Evolutionary conservation across 2,888 invertebrate genomes (phyloP).

Genomic region (Tachina grossa): DNA sequence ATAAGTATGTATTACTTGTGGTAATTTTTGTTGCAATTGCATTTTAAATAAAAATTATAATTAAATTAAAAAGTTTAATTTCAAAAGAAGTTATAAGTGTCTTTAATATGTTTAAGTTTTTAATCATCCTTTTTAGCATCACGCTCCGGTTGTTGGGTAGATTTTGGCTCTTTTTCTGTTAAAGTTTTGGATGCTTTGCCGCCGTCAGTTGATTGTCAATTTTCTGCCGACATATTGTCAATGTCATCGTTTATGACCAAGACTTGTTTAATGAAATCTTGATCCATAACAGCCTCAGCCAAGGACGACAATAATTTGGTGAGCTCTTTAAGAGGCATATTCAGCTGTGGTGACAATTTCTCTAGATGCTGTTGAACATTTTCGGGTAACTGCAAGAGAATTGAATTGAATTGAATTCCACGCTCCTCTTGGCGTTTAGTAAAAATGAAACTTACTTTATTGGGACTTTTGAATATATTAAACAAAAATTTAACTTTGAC

Average conservation of each 20-base stretch:
- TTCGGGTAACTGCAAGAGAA: slow-evolving; percentile 85
- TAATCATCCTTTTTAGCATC: slow-evolving; percentile 41
- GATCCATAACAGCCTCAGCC: slow-evolving; percentile 87
- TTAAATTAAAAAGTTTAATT: slow-evolving; percentile 33
- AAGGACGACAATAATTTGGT: slow-evolving; percentile 86
- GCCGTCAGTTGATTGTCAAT: slow-evolving; percentile 83
- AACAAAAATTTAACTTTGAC: slow-evolving; percentile 91
- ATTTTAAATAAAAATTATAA: slow-evolving; percentile 20
- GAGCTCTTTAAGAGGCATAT: slow-evolving; percentile 87
- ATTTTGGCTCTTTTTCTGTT: slow-evolving; percentile 43
- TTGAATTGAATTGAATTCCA: neutral
- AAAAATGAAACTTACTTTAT: slow-evolving; percentile 83
- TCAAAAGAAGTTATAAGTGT: slow-evolving; percentile 35
- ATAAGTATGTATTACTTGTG: slow-evolving; percentile 21
- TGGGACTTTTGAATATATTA: slow-evolving; percentile 85
- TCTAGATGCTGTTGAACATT: slow-evolving; percentile 85
- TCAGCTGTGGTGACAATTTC: slow-evolving; percentile 89
- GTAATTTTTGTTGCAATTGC: slow-evolving; percentile 38
- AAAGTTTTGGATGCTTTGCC: slow-evolving; percentile 48
- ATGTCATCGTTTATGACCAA: slow-evolving; percentile 92
- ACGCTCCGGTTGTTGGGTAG: slow-evolving; percentile 14
- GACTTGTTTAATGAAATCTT: slow-evolving; percentile 89
- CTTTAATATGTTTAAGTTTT: slow-evolving; percentile 21
- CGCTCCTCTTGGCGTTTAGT: neutral
- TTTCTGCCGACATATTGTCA: slow-evolving; percentile 89